phyloP scores from a whole-genome alignment of 1,140 invertebrate genomes.

The Lepidurus packardi region DNA sequence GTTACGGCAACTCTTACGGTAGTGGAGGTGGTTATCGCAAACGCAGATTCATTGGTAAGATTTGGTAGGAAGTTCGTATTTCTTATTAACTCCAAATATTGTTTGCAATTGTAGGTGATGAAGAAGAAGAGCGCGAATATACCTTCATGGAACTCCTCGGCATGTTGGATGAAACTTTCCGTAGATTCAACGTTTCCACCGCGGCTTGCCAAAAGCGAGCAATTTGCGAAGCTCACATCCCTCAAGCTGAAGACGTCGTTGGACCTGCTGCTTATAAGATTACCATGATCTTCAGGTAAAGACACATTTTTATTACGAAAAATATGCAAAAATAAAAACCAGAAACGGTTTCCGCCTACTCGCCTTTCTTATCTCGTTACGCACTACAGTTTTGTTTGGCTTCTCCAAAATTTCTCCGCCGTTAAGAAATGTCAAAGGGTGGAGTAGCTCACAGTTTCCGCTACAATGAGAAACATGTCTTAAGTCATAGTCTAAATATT shows the following conservation, averaged over 20 bases:
- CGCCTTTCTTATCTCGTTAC: not conserved
- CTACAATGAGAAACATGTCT: not conserved
- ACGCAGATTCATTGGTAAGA: slow-evolving; percentile 28
- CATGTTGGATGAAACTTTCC: slow-evolving; percentile 34
- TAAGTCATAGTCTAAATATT: not conserved
- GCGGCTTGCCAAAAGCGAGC: slow-evolving; percentile 32
- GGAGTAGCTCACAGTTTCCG: not conserved
- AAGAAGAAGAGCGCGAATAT: slow-evolving; percentile 25
- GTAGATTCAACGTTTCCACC: slow-evolving; percentile 26
- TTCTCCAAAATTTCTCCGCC: not conserved
- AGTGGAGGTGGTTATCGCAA: slow-evolving; percentile 28
- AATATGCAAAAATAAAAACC: not conserved
- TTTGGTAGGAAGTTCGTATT: too few species aligned
- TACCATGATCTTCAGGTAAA: slow-evolving; percentile 31
- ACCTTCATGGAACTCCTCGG: slow-evolving; percentile 33
- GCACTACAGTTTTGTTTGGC: not conserved
- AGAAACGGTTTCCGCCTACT: not conserved
- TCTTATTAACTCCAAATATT: too few species aligned
- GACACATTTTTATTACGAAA: not conserved
- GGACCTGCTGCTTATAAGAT: slow-evolving; percentile 24
- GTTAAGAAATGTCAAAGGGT: not conserved
- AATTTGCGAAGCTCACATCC: slow-evolving; percentile 33
- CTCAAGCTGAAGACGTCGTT: not conserved
- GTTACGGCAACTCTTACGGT: slow-evolving; percentile 26
- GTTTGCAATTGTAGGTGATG: not conserved